Base-by-base conservation (phyloP, 30 jellyfish, hydroid and myxozoan species). In the Clytia hemisphaerica region DNA sequence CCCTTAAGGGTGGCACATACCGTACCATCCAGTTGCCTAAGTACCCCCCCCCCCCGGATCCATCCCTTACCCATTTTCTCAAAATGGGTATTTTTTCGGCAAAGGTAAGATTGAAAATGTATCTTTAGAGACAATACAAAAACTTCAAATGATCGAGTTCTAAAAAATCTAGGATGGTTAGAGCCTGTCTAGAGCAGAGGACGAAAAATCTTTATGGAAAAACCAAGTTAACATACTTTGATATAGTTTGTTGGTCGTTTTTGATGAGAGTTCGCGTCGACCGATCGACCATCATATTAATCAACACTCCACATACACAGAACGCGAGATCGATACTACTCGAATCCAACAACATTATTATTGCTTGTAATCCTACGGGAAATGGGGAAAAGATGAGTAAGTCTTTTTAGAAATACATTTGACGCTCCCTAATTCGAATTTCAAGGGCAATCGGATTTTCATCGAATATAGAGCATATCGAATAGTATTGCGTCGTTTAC, bases 261-360 rank as follows among this genome's bases (percentile, higher is more conserved):
- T 22, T 45, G 1, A 84, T 45, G 31, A 84, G 28, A 2, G 6
- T 47, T 48, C 92, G 69, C 38, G 32, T 66, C 30, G 62, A 70
- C 19, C 44, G 73, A 36, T 88, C 97, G 12, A 88, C 90, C 97
- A 88, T 79, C 50, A 88, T 31, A 57, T 88, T 88, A 34, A 88
- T 72, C 71, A 88, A 45, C 18, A 78, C 85, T 24, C 97, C 97
- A 47, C 97, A 88, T 3, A 92, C 71, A 55, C 86, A 65, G 47
- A 79, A 88, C 21, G 80, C 87, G 6, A 80, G 58, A 44, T 88
- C 94, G 27, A 75, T 76, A 31, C 75, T 77, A 24, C 67, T 68
- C 32, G 97, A 79, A 40, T 88, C 94, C 71, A 88, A 63, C 27
- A 88, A 64, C 0, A 84, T 63, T 9, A 80, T 71, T 47, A 88